Evolutionary conservation across 2,888 invertebrate species (phyloP), one percentile per base, ranked within the genome.

Genomic region (Drosophila nigricruria): DNA sequence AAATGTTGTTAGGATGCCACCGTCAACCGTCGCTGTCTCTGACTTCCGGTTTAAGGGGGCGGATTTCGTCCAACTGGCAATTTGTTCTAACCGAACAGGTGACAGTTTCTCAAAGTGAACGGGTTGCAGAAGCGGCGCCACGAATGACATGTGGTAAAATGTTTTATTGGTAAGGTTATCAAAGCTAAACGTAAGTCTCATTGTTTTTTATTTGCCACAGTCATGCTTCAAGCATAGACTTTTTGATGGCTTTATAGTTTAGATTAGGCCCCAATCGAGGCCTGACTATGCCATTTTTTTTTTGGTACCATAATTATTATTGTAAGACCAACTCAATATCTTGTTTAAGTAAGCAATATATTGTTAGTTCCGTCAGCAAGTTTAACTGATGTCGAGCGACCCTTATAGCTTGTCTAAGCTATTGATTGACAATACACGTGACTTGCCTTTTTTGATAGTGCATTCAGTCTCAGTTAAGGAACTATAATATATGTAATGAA

Each of bases 81-180:
- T 84, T 84, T 78, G 49, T 40, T 67, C 16, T 23, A 47, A 23
- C 52, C 60, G 67, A 70, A 72, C 85, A 85, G 85, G 85, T 85
- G 85, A 88, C 88, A 84, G 75, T 89, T 85, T 85, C 85, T 80
- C 89, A 89, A 87, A 74, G n/a, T 12, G 64, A 81, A 79, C 66
- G 88, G 86, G 86, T 78, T 80, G 53, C 67, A 60, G 70, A 80
- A 52, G 70, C 77, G 47, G 68, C 77, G 72, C 74, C 80, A 70
- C 70, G 68, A 65, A 68, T 79, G 70, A 73, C 88, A 88, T 80
- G 79, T 81, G 73, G 66, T 73, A 58, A 70, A 79, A 70, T 74
- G 45, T 63, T 64, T 70, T 63, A 63, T 67, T 66, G 62, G 69
- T 64, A 49, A 61, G 59, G 42, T 61, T 70, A 58, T 38, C 62